Evolutionary conservation across 2,797 vertebrate species (phyloP).

Genomic region (Fistularia tabacaria): DNA sequence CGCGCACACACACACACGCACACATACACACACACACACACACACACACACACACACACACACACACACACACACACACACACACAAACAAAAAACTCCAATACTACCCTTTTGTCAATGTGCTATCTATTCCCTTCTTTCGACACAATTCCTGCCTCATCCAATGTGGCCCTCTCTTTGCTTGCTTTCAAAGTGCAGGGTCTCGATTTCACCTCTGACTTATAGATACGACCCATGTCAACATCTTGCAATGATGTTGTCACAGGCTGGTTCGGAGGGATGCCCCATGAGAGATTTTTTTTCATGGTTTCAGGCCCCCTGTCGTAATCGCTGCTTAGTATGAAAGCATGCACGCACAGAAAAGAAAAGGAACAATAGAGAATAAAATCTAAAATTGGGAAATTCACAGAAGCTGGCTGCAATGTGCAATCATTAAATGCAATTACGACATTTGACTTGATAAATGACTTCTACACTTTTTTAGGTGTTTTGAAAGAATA

Average conservation of each 20-base stretch:
- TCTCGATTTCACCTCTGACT: constrained; percentile 67
- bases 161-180: constrained; percentile 13
- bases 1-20: too few species aligned
- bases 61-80: constrained; percentile 10
- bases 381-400: not conserved
- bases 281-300: constrained; percentile 58
- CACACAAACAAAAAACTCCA: constrained; percentile 25
- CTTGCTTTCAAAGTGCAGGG: constrained; percentile 39
- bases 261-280: constrained; percentile 60
- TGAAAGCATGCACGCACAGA: constrained; percentile 25
- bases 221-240: constrained; percentile 63
- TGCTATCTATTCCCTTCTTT: constrained; percentile 34
- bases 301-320: constrained; percentile 48
- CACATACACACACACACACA: not conserved
- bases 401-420: constrained; percentile 12
- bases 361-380: not conserved
- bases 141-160: constrained; percentile 21
- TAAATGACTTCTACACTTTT: constrained; percentile 29
- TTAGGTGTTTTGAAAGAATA: constrained; percentile 34
- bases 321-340: constrained; percentile 46
- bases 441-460: constrained; percentile 49
- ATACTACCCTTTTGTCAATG: constrained; percentile 50
- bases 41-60: constrained; percentile 15
- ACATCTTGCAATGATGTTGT: constrained; percentile 70
- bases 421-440: constrained; percentile 41